Conservation (phyloP, 2,888 invertebrate genomes). For the Adelognathus sp. region DNA sequence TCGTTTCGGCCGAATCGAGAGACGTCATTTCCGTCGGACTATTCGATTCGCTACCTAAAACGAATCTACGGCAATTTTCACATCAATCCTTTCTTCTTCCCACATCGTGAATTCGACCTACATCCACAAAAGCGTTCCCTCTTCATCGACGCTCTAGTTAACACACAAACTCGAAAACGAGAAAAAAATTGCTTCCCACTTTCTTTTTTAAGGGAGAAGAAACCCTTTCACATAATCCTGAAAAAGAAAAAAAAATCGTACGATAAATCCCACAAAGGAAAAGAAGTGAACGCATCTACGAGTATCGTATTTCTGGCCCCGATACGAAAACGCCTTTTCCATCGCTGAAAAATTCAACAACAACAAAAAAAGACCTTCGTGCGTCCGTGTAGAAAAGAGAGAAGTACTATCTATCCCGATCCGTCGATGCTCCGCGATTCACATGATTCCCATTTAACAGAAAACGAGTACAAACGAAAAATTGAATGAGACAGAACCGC, state of each 20-base stretch:
- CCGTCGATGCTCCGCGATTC: constrained; percentile 8
- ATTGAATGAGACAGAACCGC: constrained; percentile 38
- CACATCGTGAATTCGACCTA: not conserved
- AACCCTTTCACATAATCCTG: too few species aligned
- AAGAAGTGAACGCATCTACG: not conserved
- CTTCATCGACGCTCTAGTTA: not conserved
- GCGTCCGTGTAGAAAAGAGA: not conserved
- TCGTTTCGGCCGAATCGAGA: not conserved
- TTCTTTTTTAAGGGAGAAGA: too few species aligned
- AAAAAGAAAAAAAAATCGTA: constrained; percentile 20
- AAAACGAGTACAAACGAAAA: constrained; percentile 28
- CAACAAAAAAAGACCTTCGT: constrained; percentile 6
- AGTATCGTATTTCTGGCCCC: constrained; percentile 39
- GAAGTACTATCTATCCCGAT: not conserved
- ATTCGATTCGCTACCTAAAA: not conserved
- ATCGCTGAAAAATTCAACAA: constrained; percentile 11
- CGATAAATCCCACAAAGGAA: constrained; percentile 1
- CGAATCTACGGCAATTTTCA: not conserved
- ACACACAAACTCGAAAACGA: not conserved
- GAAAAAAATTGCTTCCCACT: too few species aligned
- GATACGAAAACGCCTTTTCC: constrained; percentile 14
- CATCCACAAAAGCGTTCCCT: constrained; percentile 9
- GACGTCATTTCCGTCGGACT: not conserved
- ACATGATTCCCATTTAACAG: constrained; percentile 14
- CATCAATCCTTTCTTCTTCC: constrained; percentile 20